Evolutionary conservation across 2,888 invertebrate genomes (phyloP).

Genomic region (Hipparchia sbordonii): DNA sequence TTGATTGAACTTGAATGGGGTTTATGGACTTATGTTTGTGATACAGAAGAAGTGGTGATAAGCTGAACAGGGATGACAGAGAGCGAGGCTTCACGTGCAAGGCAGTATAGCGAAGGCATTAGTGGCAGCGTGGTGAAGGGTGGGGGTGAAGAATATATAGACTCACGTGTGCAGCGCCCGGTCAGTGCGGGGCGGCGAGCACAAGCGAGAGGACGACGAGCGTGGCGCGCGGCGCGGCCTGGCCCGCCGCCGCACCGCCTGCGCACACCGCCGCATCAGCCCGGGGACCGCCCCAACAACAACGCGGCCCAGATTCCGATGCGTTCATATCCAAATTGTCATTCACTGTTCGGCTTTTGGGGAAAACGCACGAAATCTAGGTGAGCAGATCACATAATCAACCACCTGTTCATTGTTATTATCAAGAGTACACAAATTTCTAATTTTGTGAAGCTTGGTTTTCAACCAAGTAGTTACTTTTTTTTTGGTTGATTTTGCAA

Average conservation of each 20-base stretch:
- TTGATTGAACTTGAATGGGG: neutral
- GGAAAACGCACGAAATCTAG: conserved; percentile 30
- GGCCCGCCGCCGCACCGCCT: conserved; percentile 73
- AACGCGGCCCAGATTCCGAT: conserved; percentile 40
- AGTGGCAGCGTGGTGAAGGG: conserved; percentile 40
- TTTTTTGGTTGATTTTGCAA: conserved; percentile 33
- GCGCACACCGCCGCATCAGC: conserved; percentile 66
- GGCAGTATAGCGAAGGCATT: conserved; percentile 41
- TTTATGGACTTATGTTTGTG: neutral
- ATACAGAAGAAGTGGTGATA: conserved; percentile 26
- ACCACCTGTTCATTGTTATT: conserved; percentile 13
- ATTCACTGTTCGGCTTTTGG: neutral
- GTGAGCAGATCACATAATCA: conserved; percentile 33
- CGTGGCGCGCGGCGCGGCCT: conserved; percentile 65
- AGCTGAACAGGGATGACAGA: conserved; percentile 25
- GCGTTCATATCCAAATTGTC: conserved; percentile 26
- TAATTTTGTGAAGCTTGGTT: neutral
- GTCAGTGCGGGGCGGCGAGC: conserved; percentile 75
- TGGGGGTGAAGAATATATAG: conserved; percentile 46
- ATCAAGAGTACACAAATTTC: neutral
- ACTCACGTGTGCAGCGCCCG: conserved; percentile 78
- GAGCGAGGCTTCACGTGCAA: conserved; percentile 30
- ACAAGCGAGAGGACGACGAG: conserved; percentile 72
- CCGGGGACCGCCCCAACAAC: conserved; percentile 42
- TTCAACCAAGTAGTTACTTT: neutral